Conservation (phyloP, 2,113 vertebrate species). For the Desmodus rotundus region DNA sequence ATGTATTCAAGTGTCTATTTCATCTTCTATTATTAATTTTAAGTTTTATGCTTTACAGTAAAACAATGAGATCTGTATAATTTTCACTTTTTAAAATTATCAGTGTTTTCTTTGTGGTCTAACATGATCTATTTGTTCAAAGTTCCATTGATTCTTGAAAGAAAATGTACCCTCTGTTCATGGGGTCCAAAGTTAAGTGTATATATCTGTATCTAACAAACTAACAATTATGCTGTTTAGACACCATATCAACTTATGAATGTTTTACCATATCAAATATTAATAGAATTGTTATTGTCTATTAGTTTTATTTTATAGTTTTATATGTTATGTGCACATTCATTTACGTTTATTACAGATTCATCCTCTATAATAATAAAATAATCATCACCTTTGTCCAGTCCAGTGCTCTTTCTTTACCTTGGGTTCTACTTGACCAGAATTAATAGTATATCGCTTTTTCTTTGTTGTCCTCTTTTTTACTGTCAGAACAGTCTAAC, state of each 20-base stretch:
- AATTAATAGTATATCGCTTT: not conserved
- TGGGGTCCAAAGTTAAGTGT: not conserved
- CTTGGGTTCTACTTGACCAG: not conserved
- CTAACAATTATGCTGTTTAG: not conserved
- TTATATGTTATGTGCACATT: not conserved
- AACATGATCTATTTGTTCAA: not conserved
- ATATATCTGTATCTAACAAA: not conserved
- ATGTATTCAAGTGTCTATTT: not conserved
- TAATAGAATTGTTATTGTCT: not conserved
- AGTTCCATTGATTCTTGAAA: not conserved
- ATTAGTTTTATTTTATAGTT: not conserved
- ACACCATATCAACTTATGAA: not conserved
- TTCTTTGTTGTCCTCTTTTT: too few species aligned
- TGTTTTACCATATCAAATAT: not conserved
- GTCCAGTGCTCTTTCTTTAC: not conserved
- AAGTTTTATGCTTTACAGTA: not conserved
- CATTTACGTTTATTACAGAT: not conserved
- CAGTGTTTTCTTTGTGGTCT: not conserved
- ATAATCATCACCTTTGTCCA: not conserved
- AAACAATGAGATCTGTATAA: not conserved
- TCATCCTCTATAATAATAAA: not conserved
- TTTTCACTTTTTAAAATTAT: not conserved
- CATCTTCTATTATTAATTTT: not conserved
- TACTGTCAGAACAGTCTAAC: not conserved
- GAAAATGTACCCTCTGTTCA: not conserved